phyloP scores from a whole-genome alignment of 2,888 invertebrate species.

The Hyposoter didymator region DNA sequence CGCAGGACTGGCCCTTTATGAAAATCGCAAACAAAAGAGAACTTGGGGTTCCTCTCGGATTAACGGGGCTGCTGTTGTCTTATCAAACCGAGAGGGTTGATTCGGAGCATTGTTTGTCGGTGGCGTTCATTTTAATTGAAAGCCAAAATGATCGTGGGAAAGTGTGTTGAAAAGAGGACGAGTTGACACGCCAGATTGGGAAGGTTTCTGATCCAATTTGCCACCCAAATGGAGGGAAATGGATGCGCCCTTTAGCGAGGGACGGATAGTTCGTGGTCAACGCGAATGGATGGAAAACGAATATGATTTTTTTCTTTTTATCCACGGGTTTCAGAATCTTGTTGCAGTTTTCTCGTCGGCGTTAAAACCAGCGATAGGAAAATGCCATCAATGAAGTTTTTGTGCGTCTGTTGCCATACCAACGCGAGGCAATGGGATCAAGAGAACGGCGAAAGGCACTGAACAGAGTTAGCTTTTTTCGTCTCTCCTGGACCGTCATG shows the following conservation, averaged over 20 bases:
- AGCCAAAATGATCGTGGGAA: too few relatives aligned
- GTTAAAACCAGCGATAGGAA: not conserved
- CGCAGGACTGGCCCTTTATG: not conserved
- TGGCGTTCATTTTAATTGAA: not conserved
- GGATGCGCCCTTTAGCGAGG: not conserved
- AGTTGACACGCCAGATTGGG: not conserved
- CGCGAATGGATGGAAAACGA: not conserved
- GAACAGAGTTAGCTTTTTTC: not conserved
- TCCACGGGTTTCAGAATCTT: constrained; percentile 4
- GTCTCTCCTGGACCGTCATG: constrained; percentile 25
- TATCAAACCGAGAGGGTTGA: not conserved
- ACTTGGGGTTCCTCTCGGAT: not conserved
- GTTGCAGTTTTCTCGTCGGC: not conserved
- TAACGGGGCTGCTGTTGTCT: not conserved
- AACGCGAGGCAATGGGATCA: constrained; percentile 66
- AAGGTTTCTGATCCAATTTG: not conserved
- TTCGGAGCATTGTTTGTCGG: not conserved
- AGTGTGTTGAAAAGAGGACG: constrained; percentile 1
- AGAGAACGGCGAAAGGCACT: constrained; percentile 7
- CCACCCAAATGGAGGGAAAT: not conserved
- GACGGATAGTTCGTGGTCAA: not conserved
- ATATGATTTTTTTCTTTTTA: not conserved
- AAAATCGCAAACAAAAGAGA: not conserved
- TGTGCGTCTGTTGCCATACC: constrained; percentile 80
- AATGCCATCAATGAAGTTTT: constrained; percentile 78